These are phyloP conservation scores for Sebastes itinus DNA, from an alignment of 2,797 vertebrate species.

Conservation along the genomic window DNA sequence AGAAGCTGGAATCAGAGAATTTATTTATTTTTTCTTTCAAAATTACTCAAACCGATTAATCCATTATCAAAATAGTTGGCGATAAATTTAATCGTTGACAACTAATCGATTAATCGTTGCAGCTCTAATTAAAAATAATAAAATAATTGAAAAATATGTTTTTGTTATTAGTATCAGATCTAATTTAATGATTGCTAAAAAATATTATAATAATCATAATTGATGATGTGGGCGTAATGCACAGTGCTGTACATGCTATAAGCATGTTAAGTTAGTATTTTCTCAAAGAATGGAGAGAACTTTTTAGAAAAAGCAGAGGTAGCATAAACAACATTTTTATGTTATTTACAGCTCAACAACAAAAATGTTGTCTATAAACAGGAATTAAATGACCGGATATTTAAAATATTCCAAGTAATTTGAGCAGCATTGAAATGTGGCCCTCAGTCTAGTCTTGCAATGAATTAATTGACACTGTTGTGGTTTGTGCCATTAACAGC, in stretches of 20 bases:
- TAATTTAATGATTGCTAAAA: not conserved
- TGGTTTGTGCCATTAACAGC: not conserved
- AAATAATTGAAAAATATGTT: not conserved
- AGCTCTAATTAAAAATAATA: not conserved
- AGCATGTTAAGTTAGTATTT: not conserved
- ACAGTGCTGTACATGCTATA: not conserved
- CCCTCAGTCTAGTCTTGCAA: too few relatives aligned
- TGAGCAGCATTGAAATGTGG: not conserved
- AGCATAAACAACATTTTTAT: not conserved
- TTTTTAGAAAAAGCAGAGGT: not conserved
- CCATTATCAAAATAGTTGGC: too few relatives aligned
- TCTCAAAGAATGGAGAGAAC: not conserved
- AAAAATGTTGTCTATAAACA: not conserved
- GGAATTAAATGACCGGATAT: not conserved
- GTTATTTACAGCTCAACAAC: not conserved
- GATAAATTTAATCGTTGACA: fast-evolving
- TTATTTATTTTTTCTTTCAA: too few relatives aligned
- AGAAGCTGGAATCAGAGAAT: too few relatives aligned
- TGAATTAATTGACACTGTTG: not conserved
- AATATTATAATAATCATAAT: not conserved
- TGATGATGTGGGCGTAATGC: not conserved
- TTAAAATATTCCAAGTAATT: not conserved
- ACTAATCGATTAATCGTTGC: too few relatives aligned
- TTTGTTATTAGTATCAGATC: not conserved
- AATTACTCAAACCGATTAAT: too few relatives aligned